phyloP scores from a whole-genome alignment of 1,140 invertebrate species.

The Megalonaias nervosa region DNA sequence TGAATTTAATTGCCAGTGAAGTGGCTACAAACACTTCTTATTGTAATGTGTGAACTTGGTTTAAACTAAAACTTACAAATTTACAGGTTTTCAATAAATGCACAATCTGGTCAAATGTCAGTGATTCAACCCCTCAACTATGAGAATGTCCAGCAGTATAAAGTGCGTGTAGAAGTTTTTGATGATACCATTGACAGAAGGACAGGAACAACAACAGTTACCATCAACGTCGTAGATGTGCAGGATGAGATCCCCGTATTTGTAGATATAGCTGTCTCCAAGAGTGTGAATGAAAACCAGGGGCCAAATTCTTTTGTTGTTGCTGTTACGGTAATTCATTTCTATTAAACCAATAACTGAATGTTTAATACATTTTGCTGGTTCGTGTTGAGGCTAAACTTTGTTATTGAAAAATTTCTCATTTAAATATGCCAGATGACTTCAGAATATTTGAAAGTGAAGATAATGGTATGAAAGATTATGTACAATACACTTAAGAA shows the following conservation, averaged over 20 bases:
- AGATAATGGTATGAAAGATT: neutral
- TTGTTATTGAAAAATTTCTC: neutral
- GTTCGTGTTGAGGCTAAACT: neutral
- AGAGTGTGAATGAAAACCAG: slow-evolving; percentile 42
- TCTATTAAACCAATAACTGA: neutral
- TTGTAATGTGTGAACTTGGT: too few species aligned
- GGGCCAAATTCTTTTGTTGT: slow-evolving; percentile 31
- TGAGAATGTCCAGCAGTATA: slow-evolving; percentile 39
- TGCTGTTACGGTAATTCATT: slow-evolving; percentile 38
- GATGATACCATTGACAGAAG: slow-evolving; percentile 39
- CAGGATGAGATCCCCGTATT: slow-evolving; percentile 52
- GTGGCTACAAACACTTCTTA: too few species aligned
- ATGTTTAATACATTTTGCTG: neutral
- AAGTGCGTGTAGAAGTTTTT: slow-evolving; percentile 43
- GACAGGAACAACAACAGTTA: slow-evolving; percentile 40
- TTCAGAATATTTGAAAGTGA: neutral
- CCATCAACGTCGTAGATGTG: slow-evolving; percentile 48
- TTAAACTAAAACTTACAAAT: too few species aligned
- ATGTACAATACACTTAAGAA: too few species aligned
- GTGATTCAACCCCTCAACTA: slow-evolving; percentile 45
- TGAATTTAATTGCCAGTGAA: too few species aligned
- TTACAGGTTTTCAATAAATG: slow-evolving; percentile 47
- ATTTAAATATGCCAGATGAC: neutral
- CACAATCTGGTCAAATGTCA: slow-evolving; percentile 41
- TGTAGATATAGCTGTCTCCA: slow-evolving; percentile 35